phyloP scores from a whole-genome alignment of 2,888 invertebrate species.

The Drosophila rubida region DNA sequence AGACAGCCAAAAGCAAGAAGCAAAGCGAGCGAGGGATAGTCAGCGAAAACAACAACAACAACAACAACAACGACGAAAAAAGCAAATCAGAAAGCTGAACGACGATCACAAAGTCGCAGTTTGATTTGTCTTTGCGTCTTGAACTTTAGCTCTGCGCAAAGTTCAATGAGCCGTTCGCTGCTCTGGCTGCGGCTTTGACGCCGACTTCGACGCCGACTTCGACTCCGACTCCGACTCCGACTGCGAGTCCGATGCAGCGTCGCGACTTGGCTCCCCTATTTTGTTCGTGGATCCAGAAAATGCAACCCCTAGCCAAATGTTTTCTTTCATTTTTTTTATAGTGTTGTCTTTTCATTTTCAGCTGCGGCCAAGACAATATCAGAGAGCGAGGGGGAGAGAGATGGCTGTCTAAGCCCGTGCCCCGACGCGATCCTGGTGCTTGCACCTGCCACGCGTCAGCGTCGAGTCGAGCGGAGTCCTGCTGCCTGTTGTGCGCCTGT shows the following conservation, averaged over 20 bases:
- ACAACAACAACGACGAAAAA: not conserved
- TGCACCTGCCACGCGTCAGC: constrained; percentile 84
- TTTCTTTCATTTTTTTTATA: constrained; percentile 17
- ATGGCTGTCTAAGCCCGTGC: constrained; percentile 71
- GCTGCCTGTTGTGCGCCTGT: constrained; percentile 48
- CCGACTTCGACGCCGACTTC: not conserved
- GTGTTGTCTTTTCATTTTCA: constrained; percentile 65
- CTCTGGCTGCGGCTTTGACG: constrained; percentile 23
- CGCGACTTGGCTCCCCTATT: constrained; percentile 65
- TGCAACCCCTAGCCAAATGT: constrained; percentile 68
- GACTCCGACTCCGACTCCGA: too few species aligned
- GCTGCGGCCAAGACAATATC: constrained; percentile 51
- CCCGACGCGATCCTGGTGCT: constrained; percentile 71
- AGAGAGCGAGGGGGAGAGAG: constrained; percentile 14
- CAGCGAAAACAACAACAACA: not conserved
- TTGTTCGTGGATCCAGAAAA: constrained; percentile 42
- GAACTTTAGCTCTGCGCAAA: constrained; percentile 73
- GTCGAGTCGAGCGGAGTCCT: constrained; percentile 43
- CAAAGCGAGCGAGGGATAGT: not conserved
- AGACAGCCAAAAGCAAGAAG: not conserved
- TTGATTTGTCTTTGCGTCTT: constrained; percentile 62
- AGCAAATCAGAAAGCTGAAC: constrained; percentile 19
- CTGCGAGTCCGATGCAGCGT: not conserved
- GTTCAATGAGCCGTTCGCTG: constrained; percentile 71
- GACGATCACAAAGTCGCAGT: constrained; percentile 47